These are phyloP conservation scores for Sinocyclocheilus anshuiensis DNA, from an alignment of 2,113 vertebrate species.

Conservation along the genomic window DNA sequence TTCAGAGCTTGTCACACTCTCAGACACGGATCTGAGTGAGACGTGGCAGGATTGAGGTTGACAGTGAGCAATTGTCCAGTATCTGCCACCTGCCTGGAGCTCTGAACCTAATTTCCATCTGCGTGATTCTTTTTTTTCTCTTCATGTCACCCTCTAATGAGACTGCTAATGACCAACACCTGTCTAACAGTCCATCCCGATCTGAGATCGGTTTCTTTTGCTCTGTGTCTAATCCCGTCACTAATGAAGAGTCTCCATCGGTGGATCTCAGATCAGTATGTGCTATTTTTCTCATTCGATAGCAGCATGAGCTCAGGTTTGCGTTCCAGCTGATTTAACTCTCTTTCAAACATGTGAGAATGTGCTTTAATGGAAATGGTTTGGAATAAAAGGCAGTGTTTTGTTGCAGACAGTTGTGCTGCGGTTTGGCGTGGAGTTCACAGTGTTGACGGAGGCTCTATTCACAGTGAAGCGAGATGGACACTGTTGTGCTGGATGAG, in stretches of 20 bases:
- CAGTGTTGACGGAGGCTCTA: neutral
- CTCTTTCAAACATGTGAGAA: constrained; percentile 42
- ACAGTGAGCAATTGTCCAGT: constrained; percentile 36
- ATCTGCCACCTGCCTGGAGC: constrained; percentile 37
- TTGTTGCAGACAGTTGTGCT: constrained; percentile 46
- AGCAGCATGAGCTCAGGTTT: constrained; percentile 16
- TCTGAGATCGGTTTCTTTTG: neutral
- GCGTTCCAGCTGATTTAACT: constrained; percentile 35
- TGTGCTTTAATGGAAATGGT: constrained; percentile 51
- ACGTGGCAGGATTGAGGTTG: constrained; percentile 34
- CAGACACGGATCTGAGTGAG: neutral
- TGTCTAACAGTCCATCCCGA: constrained; percentile 42
- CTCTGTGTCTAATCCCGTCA: neutral
- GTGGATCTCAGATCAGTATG: neutral
- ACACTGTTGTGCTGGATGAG: constrained; percentile 18
- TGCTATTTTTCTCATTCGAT: constrained; percentile 10
- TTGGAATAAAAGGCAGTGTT: constrained; percentile 50
- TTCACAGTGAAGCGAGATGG: neutral
- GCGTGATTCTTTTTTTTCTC: neutral
- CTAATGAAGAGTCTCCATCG: neutral
- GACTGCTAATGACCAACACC: constrained; percentile 51
- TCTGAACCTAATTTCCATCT: constrained; percentile 15
- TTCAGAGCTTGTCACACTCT: constrained; percentile 17
- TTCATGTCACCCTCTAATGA: constrained; percentile 7
- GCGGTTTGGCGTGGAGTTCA: constrained; percentile 34